Conservation (phyloP, 2,797 vertebrate genomes). For the Sebastes trivittatus region DNA sequence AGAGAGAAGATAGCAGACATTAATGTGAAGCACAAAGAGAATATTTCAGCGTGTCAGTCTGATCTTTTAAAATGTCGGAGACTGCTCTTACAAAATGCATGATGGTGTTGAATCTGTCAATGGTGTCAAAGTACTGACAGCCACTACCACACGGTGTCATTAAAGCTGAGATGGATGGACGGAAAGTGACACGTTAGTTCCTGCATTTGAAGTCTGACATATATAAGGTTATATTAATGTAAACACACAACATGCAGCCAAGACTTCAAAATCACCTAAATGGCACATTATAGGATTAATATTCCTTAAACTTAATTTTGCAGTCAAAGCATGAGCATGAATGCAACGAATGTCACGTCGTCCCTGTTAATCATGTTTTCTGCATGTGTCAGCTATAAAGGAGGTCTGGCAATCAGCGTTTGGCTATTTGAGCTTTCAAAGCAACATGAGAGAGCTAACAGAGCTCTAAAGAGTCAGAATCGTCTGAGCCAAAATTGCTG, state of each 20-base stretch:
- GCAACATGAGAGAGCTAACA: slow-evolving; percentile 6
- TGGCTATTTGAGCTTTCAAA: slow-evolving; percentile 18
- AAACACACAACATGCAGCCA: neutral
- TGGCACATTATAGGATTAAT: neutral
- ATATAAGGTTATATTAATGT: neutral
- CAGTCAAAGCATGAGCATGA: neutral
- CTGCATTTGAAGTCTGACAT: neutral
- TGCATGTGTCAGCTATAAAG: slow-evolving; percentile 18
- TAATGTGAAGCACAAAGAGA: slow-evolving; percentile 63
- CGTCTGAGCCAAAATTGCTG: slow-evolving; percentile 23
- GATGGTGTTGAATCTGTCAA: slow-evolving; percentile 43
- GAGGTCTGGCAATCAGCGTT: slow-evolving; percentile 3
- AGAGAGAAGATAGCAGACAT: slow-evolving; percentile 43
- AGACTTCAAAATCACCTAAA: neutral
- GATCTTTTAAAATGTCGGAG: slow-evolving; percentile 42
- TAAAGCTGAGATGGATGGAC: neutral
- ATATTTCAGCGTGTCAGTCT: slow-evolving; percentile 45
- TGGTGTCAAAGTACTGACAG: slow-evolving; percentile 23
- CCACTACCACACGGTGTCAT: neutral
- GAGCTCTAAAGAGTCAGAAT: slow-evolving; percentile 1
- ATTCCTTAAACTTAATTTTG: neutral
- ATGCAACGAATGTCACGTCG: neutral
- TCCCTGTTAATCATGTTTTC: neutral
- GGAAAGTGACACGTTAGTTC: slow-evolving; percentile 1
- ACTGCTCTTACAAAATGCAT: slow-evolving; percentile 48